These are phyloP conservation scores for Drosophila yooni DNA, from an alignment of 2,888 invertebrate species.

Conservation along the genomic window DNA sequence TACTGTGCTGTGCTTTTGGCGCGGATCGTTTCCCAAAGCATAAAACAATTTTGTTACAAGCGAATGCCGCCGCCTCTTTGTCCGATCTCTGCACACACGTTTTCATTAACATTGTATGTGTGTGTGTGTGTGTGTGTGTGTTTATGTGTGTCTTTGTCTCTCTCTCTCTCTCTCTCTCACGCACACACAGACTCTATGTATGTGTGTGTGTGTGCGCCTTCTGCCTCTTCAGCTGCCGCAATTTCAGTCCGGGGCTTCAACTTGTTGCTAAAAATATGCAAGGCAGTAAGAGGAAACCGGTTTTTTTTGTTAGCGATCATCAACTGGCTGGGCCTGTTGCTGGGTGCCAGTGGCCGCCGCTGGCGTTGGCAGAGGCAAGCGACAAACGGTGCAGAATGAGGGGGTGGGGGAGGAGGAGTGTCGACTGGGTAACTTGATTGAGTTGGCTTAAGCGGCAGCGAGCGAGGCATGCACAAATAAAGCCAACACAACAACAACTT, in stretches of 20 bases:
- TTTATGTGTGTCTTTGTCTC: neutral
- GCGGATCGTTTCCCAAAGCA: slow-evolving; percentile 62
- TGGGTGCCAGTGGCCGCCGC: slow-evolving; percentile 65
- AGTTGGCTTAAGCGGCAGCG: slow-evolving; percentile 59
- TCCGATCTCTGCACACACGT: slow-evolving; percentile 64
- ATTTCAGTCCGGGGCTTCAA: slow-evolving; percentile 55
- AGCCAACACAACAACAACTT: slow-evolving; percentile 55
- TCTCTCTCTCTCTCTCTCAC: neutral
- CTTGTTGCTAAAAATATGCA: slow-evolving; percentile 79
- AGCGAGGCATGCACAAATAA: slow-evolving; percentile 69
- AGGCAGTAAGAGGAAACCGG: slow-evolving; percentile 76
- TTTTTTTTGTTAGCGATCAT: slow-evolving; percentile 52
- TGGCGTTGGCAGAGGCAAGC: slow-evolving; percentile 27
- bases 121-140: slow-evolving; percentile 10
- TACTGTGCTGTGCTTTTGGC: slow-evolving; percentile 48
- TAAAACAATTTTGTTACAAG: slow-evolving; percentile 71
- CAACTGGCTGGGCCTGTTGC: slow-evolving; percentile 67
- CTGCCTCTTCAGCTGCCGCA: slow-evolving; percentile 27
- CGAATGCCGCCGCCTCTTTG: slow-evolving; percentile 58
- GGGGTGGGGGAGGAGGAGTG: neutral
- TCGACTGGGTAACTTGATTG: slow-evolving; percentile 70
- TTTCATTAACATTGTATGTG: slow-evolving; percentile 58
- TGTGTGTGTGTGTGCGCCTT: slow-evolving; percentile 22
- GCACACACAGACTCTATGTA: neutral
- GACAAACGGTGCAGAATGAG: neutral